Evolutionary conservation across 2,888 invertebrate genomes (phyloP).

Genomic region (Coelopa pilipes): DNA sequence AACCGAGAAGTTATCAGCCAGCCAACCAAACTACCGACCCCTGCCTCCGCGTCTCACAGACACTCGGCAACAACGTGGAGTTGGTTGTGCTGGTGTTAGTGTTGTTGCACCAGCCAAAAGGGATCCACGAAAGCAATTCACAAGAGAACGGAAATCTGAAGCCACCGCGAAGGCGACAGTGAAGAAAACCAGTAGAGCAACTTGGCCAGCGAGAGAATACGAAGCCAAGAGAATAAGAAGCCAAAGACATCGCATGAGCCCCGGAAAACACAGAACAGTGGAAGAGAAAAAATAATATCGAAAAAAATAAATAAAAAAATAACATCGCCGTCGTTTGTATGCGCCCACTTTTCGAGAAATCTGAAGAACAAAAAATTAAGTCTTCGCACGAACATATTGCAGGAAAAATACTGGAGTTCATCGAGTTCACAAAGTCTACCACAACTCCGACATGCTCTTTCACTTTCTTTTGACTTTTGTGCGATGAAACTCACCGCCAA

Average conservation of each 20-base stretch:
- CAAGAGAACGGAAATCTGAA: background rate
- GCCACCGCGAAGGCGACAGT: no score
- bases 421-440: background rate
- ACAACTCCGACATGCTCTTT: background rate
- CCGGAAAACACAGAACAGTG: background rate
- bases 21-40: background rate
- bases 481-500: background rate
- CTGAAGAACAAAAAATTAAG: background rate
- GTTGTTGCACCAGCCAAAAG: background rate
- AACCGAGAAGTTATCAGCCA: slow-evolving; percentile 22
- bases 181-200: no score
- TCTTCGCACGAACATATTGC: background rate
- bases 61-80: background rate
- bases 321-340: background rate
- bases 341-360: background rate
- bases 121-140: slow-evolving; percentile 15
- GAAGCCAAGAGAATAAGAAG: no score
- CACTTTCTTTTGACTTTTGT: slow-evolving; percentile 3
- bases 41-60: background rate
- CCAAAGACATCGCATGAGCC: no score
- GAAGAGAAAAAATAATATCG: background rate
- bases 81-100: background rate
- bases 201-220: no score
- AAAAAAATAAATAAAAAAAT: background rate
- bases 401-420: slow-evolving; percentile 6